Evolutionary conservation across 30 jellyfish, hydroid and myxozoan genomes (phyloP).

Genomic region (Cassiopea andromeda): DNA sequence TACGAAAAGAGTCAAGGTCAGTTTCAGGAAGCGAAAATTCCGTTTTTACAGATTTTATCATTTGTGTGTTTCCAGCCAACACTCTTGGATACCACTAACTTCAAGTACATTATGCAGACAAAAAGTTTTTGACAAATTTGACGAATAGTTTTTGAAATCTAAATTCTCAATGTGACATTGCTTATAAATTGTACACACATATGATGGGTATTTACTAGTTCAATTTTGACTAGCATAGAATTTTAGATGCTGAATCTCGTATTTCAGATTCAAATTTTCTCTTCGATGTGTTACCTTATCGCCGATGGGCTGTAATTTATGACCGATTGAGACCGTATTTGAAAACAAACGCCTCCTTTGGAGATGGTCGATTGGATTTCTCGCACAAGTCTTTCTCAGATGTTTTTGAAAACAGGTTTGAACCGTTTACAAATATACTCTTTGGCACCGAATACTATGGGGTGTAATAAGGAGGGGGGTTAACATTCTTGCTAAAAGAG

Average conservation of each 20-base stretch:
- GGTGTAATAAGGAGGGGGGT: no score
- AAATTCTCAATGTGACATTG: no score
- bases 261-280: slow-evolving; percentile 39
- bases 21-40: neutral
- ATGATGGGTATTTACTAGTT: no score
- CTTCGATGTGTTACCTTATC: slow-evolving; percentile 60
- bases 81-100: no score
- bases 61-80: no score
- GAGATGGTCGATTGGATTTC: slow-evolving; percentile 74
- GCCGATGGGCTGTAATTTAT: slow-evolving; percentile 76
- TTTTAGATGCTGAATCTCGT: neutral
- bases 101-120: no score
- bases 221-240: neutral
- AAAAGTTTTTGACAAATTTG: no score
- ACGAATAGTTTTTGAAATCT: no score
- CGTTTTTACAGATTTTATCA: no score
- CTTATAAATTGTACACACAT: no score
- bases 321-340: slow-evolving; percentile 65
- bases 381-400: slow-evolving; percentile 53
- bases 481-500: no score
- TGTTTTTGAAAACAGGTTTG: slow-evolving; percentile 62
- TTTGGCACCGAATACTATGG: no score
- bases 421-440: neutral
- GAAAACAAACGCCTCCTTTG: slow-evolving; percentile 66
- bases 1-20: slow-evolving; percentile 68